These are phyloP conservation scores for Ormyrus thymus DNA, from an alignment of 2,888 invertebrate species.

Conservation along the genomic window DNA sequence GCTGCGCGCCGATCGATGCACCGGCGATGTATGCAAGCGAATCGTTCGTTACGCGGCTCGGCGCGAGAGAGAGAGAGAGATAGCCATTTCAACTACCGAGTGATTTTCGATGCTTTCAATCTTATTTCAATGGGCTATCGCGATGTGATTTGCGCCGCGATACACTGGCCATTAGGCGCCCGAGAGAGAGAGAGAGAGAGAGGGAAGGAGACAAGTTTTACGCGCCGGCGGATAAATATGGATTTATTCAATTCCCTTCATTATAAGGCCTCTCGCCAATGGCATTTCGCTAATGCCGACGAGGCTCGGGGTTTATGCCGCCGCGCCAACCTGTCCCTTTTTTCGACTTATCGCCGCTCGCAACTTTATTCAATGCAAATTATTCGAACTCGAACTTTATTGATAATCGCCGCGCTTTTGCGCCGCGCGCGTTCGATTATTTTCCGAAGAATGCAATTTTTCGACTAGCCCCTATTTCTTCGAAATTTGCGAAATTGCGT, in stretches of 20 bases:
- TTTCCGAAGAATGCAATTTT: too few species aligned
- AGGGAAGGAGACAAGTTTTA: background rate
- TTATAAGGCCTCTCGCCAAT: too few species aligned
- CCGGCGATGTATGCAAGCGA: background rate
- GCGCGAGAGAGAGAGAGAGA: background rate
- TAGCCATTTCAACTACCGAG: slow-evolving; percentile 7
- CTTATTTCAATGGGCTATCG: slow-evolving; percentile 27
- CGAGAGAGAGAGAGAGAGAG: background rate
- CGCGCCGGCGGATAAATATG: slow-evolving; percentile 6
- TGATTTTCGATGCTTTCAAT: slow-evolving; percentile 40
- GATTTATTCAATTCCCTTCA: slow-evolving; percentile 1
- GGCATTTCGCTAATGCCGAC: too few species aligned
- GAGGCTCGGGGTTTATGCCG: too few species aligned
- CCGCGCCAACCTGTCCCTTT: too few species aligned
- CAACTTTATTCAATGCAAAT: too few species aligned
- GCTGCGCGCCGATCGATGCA: slow-evolving; percentile 7
- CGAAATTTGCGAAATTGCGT: too few species aligned
- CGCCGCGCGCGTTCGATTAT: too few species aligned
- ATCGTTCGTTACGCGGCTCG: slow-evolving; percentile 7
- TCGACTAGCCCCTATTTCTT: too few species aligned
- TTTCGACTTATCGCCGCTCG: too few species aligned
- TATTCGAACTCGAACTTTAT: too few species aligned
- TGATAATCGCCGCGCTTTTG: too few species aligned
- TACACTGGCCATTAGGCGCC: slow-evolving; percentile 1
- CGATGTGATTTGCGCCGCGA: slow-evolving; percentile 17